Evolutionary conservation across 92 coral and sea anemone species (phyloP).

Genomic region (Phenganax marumi): DNA sequence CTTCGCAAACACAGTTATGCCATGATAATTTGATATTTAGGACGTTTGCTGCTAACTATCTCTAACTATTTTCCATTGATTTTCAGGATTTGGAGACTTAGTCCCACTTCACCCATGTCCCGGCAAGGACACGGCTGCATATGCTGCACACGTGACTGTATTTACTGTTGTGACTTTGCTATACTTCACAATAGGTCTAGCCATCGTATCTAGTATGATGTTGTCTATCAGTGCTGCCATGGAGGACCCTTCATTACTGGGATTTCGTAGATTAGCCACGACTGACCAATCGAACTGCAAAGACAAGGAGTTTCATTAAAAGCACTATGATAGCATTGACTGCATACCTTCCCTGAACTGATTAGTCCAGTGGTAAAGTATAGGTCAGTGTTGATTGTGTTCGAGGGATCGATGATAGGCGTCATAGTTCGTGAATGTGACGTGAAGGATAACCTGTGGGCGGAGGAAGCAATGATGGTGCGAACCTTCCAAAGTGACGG

Average conservation of each 20-base stretch:
- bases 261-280: conserved; percentile 60
- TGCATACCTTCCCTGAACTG: no score
- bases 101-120: conserved; percentile 98
- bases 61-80: neutral
- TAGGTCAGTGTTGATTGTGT: no score
- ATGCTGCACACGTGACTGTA: conserved; percentile 86
- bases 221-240: conserved; percentile 93
- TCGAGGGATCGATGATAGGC: no score
- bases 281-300: conserved; percentile 11
- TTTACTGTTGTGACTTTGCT: conserved; percentile 91
- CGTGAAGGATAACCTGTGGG: no score
- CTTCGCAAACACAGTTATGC: no score
- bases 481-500: no score
- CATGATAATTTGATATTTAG: no score
- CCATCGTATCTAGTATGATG: conserved; percentile 96
- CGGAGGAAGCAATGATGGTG: no score
- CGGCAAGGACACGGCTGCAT: conserved; percentile 69
- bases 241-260: conserved; percentile 86
- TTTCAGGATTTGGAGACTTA: conserved; percentile 83
- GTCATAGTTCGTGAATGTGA: no score
- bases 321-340: neutral
- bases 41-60: no score
- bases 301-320: conserved; percentile 13
- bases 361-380: no score
- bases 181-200: conserved; percentile 95